Base-by-base conservation (phyloP, 2,797 vertebrate genomes). In the Uromys caudimaculatus region DNA sequence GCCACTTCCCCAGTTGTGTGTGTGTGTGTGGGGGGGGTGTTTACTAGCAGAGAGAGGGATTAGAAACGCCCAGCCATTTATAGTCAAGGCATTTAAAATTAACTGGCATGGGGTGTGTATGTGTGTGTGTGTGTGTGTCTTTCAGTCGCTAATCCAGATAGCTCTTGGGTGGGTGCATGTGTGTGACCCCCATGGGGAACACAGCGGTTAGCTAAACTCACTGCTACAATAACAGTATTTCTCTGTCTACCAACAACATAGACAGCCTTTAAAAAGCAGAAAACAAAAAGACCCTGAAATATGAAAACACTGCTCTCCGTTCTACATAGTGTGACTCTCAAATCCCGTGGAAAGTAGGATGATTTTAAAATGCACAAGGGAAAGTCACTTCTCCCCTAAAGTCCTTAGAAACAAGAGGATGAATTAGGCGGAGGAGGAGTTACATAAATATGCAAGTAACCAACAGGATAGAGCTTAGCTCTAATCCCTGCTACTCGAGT, bases 371-470 rank as follows among this genome's bases (percentile, higher is more conserved):
- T 58, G 78, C 13, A 54, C 35, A 90, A 56, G 41, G 21, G 83
- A 58, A 93, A 90, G 21, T 78, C 75, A 62, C 41, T 93, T 93
- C 29, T 96, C 50, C 94, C 56, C 44, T 17, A 29, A 90, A 87
- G 50, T 64, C 77, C 38, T 88, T 69, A 93, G 89, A 47, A 75
- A 52, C 8, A 78, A 91, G 23, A 89, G 47, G 87, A 94, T 87
- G 85, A 95, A 96, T 67, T 73, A 86, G 75, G 81, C 6, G 0
- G 47, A 89, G 0, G 47, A 89, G 89, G 32, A 3, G 11, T 82
- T 79, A 47, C 50, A 86, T 54, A 87, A 47, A 81, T 4, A 44
- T 0, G 23, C 29, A 58, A 12, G 47, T n/a, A 83, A 58, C n/a
- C 73, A 88, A 95, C 14, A 9, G 50, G 86, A 90, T 50, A 60